A percentile compares a stretch with the other conserved stretches of the same genome.
Conservation (phyloP, 2,888 invertebrate species). For the Drosophila longiperda region DNA sequence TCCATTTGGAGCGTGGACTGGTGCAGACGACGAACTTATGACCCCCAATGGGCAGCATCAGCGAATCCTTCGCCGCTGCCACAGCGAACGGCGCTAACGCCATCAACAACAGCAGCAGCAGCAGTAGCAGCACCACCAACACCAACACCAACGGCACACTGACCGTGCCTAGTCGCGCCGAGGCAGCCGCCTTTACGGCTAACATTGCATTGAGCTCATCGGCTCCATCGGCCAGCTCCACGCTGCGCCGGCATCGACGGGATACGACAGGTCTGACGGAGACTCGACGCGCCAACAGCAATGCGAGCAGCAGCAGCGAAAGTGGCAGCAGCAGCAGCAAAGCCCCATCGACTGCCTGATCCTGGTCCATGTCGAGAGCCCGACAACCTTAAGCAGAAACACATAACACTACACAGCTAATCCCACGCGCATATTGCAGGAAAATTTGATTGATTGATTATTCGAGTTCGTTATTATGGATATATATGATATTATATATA, state of each 20-base stretch:
- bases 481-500: constrained; percentile 52
- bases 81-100: constrained; percentile 62
- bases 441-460: constrained; percentile 73
- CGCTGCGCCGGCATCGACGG: constrained; percentile 74
- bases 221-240: constrained; percentile 81
- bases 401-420: constrained; percentile 56
- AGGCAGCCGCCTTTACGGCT: constrained; percentile 72
- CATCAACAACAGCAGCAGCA: constrained; percentile 31
- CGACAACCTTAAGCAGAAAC: constrained; percentile 49
- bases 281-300: constrained; percentile 66
- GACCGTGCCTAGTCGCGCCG: constrained; percentile 78
- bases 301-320: constrained; percentile 60
- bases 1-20: constrained; percentile 86
- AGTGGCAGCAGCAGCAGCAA: constrained; percentile 41
- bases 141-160: constrained; percentile 50
- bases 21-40: constrained; percentile 85
- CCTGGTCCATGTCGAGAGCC: constrained; percentile 71
- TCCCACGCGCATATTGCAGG: constrained; percentile 75
- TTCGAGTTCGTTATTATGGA: constrained; percentile 67
- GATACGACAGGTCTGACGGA: constrained; percentile 61
- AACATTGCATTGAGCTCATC: constrained; percentile 82
- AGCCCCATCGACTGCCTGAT: constrained; percentile 81
- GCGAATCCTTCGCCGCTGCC: constrained; percentile 82
- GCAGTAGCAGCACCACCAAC: constrained; percentile 8
- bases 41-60: constrained; percentile 82